Evolutionary conservation across 2,113 vertebrate genomes (phyloP), one percentile per base, ranked within the genome.

Genomic region (Pomatorhinus ruficollis): DNA sequence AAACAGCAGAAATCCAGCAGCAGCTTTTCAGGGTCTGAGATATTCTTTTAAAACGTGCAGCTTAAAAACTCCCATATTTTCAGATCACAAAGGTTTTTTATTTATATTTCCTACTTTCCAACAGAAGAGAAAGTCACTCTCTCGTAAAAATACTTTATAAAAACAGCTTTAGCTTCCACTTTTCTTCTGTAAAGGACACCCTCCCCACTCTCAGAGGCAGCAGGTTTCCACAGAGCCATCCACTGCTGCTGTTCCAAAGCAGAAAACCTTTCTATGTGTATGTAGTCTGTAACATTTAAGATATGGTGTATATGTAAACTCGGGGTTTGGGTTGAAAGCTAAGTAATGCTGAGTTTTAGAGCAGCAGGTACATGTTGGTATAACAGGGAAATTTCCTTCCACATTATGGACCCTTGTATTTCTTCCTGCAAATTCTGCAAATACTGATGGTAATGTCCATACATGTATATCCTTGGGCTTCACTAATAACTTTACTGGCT

Each of bases 71-170:
- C 22, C 39, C 37, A 11, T 94, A 79, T 91, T 92, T 95, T 94
- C 87, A 93, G 56, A 69, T 83, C 78, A 76, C 56, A 89, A 27
- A 68, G 60, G 57, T 63, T 39, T 93, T 59, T 27, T 80, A 71
- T 87, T 91, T 95, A 47, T 93, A 84, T 87, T 93, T 88, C 79
- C 28, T 45, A 37, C 87, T 83, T 94, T 74, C 59, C 44, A 90
- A 8, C 28, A 0, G 1, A 65, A 80, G 18, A 78, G 35, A 77
- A 56, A 31, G 45, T 86, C 7, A 2, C 68, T 68, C 10, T 53
- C 23, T 90, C 77, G 23, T 89, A 87, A 94, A 96, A 94, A 93
- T 83, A 86, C 28, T 90, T 92, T 66, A 95, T 61, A 86, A 93
- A 89, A 61, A 28, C 18, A 68, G 75, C 60, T 79, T 79, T 85